These are phyloP conservation scores for Poecile atricapillus DNA, from an alignment of 2,113 vertebrate genomes.

Conservation along the genomic window DNA sequence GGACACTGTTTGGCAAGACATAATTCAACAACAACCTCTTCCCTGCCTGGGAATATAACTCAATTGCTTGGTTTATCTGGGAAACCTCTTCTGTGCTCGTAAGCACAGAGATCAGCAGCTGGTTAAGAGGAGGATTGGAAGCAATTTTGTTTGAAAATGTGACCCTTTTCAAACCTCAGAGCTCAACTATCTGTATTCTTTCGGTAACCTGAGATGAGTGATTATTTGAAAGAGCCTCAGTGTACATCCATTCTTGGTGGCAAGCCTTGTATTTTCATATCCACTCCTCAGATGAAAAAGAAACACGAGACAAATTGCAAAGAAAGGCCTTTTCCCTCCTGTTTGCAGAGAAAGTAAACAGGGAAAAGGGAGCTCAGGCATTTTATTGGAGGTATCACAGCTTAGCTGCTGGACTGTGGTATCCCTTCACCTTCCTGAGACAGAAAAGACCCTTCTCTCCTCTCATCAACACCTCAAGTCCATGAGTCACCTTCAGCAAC, in stretches of 20 bases:
- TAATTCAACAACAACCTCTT: constrained; percentile 24
- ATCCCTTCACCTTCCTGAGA: neutral
- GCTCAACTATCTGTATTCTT: neutral
- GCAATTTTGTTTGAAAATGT: neutral
- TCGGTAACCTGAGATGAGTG: neutral
- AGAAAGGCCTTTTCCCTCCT: neutral
- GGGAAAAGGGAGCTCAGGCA: neutral
- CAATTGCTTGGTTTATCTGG: constrained; percentile 13
- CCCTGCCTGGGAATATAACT: neutral
- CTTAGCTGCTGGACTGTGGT: neutral
- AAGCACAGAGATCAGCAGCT: neutral
- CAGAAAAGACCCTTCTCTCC: neutral
- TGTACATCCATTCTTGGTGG: neutral
- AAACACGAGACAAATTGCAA: neutral
- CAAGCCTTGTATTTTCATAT: constrained; percentile 3
- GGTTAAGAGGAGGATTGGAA: neutral
- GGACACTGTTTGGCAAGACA: constrained; percentile 27
- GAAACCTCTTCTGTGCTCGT: neutral
- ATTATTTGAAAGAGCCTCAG: neutral
- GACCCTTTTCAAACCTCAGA: neutral
- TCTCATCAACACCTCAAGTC: neutral
- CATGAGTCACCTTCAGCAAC: neutral
- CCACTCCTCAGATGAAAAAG: neutral
- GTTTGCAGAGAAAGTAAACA: neutral
- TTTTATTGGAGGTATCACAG: neutral